A percentile compares a stretch with the other conserved stretches of the same genome.
Evolutionary conservation across 2,113 vertebrate species (phyloP).

Genomic region (Onychorhynchus coronatus): DNA sequence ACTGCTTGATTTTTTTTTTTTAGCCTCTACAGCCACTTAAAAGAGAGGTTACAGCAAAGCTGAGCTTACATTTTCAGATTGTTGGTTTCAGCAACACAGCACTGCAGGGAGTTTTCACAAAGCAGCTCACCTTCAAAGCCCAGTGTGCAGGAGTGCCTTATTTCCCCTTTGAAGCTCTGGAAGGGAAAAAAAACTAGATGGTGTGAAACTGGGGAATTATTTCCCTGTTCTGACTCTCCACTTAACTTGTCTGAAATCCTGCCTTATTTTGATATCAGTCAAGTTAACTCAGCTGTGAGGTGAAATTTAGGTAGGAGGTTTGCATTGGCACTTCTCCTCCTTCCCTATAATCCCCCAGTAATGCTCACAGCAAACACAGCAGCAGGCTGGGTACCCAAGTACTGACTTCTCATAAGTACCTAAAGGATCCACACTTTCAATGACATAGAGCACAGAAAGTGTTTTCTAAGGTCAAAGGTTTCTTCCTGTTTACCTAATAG

Average conservation of each 20-base stretch:
- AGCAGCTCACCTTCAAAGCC: conserved; percentile 26
- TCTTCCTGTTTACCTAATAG: background rate
- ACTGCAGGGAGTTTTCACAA: conserved; percentile 25
- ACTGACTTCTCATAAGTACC: background rate
- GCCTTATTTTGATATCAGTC: background rate
- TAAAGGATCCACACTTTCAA: background rate
- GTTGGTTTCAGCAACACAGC: background rate
- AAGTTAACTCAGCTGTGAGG: background rate
- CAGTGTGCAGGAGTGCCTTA: background rate
- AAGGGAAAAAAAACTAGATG: background rate
- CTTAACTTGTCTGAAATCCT: background rate
- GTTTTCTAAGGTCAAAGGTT: background rate
- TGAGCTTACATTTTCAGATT: background rate
- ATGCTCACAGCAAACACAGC: background rate
- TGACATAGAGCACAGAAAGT: background rate
- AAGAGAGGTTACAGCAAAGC: background rate
- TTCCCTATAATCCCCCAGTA: background rate
- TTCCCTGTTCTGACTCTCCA: background rate
- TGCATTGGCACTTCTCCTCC: background rate
- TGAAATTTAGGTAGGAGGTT: background rate
- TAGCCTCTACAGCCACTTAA: background rate
- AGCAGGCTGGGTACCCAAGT: background rate
- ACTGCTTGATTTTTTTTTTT: background rate
- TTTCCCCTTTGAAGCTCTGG: background rate
- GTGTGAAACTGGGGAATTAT: background rate